phyloP scores from a whole-genome alignment of 2,888 invertebrate species.

The Lamellibrachia satsuma region DNA sequence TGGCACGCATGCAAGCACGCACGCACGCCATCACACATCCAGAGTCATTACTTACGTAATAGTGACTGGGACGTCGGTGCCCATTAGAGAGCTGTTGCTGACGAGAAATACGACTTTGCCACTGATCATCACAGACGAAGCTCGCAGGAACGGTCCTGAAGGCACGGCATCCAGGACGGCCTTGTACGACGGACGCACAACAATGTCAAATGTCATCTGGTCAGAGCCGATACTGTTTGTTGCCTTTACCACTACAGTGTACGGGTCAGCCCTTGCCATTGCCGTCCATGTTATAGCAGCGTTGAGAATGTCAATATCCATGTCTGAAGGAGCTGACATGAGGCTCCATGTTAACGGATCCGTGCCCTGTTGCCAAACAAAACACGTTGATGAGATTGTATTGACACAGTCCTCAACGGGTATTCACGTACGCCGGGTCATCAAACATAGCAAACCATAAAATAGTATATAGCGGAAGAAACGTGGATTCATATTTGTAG shows the following conservation, averaged over 20 bases:
- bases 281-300: background rate
- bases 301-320: background rate
- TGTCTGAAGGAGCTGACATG: background rate
- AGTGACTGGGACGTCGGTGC: constrained; percentile 24
- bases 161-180: constrained; percentile 27
- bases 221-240: background rate
- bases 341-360: background rate
- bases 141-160: constrained; percentile 24
- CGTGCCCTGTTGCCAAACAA: background rate
- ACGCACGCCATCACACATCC: background rate
- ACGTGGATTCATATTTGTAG: no score
- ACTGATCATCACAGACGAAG: constrained; percentile 28
- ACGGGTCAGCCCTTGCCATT: background rate
- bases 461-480: no score
- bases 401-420: background rate
- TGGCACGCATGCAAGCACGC: background rate
- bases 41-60: constrained; percentile 23
- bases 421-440: background rate
- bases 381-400: background rate
- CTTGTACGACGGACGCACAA: background rate
- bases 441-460: background rate
- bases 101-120: constrained; percentile 27
- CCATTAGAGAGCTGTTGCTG: constrained; percentile 25
- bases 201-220: background rate
- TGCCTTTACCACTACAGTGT: background rate